These are phyloP conservation scores for Aphodius granarius DNA, from an alignment of 2,888 invertebrate genomes.

Conservation along the genomic window DNA sequence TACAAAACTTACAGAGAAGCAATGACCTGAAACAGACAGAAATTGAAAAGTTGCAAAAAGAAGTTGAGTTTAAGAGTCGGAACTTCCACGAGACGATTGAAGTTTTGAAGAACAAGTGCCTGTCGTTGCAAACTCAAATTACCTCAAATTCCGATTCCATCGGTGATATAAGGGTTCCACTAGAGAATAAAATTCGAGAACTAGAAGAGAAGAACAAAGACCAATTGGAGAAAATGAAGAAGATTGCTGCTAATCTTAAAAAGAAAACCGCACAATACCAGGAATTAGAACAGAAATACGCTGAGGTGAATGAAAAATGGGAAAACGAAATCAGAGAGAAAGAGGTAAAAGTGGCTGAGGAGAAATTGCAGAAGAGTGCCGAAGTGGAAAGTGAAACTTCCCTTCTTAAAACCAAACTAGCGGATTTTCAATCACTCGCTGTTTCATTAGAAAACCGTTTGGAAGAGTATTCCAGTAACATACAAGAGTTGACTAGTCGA, in stretches of 20 bases:
- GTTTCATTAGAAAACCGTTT: constrained; percentile 13
- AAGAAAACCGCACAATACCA: constrained; percentile 68
- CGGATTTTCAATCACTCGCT: constrained; percentile 36
- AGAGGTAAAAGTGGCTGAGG: constrained; percentile 23
- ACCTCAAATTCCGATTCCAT: constrained; percentile 45
- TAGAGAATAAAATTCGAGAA: constrained; percentile 50
- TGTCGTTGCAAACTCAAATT: constrained; percentile 47
- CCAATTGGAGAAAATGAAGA: constrained; percentile 76
- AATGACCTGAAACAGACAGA: constrained; percentile 45
- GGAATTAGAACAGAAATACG: constrained; percentile 63
- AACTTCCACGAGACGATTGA: constrained; percentile 48
- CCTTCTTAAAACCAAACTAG: constrained; percentile 32
- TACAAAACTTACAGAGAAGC: constrained; percentile 55
- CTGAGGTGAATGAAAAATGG: constrained; percentile 45
- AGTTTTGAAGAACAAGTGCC: constrained; percentile 51
- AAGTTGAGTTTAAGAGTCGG: constrained; percentile 52
- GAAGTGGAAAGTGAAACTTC: constrained; percentile 27
- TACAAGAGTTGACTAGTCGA: background rate
- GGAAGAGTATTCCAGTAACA: background rate
- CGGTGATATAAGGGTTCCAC: constrained; percentile 45
- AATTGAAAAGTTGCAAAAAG: constrained; percentile 51
- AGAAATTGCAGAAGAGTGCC: constrained; percentile 1
- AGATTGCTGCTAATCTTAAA: constrained; percentile 74
- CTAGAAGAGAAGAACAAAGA: constrained; percentile 68
- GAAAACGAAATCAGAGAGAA: constrained; percentile 44